phyloP scores from a whole-genome alignment of 2,888 invertebrate species.

The Phaedon cochleariae region DNA sequence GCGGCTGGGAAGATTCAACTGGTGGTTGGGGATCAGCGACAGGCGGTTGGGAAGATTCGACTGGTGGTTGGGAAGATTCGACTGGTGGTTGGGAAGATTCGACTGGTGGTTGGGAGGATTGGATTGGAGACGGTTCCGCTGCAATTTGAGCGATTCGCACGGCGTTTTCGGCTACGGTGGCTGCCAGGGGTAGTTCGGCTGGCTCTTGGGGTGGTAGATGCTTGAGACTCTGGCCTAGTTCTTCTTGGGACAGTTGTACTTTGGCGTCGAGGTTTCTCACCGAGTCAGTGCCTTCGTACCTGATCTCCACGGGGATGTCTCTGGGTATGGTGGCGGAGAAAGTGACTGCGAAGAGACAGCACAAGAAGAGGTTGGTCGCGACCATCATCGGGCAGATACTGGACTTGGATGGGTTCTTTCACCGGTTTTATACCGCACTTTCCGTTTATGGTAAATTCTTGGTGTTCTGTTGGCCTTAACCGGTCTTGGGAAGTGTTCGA shows the following conservation, averaged over 20 bases:
- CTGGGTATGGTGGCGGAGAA: slow-evolving; percentile 38
- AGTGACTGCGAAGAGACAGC: slow-evolving; percentile 33
- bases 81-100: slow-evolving; percentile 5
- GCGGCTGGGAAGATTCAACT: neutral
- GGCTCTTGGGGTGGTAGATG: slow-evolving; percentile 27
- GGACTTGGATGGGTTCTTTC: slow-evolving; percentile 49
- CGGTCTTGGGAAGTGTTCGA: slow-evolving; percentile 31
- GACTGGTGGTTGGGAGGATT: neutral
- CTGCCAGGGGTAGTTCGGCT: slow-evolving; percentile 1
- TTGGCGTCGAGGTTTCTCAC: slow-evolving; percentile 51
- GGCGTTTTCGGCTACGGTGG: neutral
- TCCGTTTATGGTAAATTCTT: slow-evolving; percentile 40
- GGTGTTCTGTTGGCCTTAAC: slow-evolving; percentile 27
- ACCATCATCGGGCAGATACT: slow-evolving; percentile 27
- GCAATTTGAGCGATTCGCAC: slow-evolving; percentile 5
- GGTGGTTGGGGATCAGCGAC: too few relatives aligned
- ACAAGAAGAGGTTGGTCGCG: slow-evolving; percentile 30
- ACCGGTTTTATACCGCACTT: slow-evolving; percentile 56
- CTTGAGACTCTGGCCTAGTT: slow-evolving; percentile 32
- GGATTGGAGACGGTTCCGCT: too few relatives aligned
- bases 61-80: neutral
- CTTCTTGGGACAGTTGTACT: slow-evolving; percentile 48
- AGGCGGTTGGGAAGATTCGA: neutral
- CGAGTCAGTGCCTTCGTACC: slow-evolving; percentile 48
- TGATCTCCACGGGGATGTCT: slow-evolving; percentile 55